A percentile compares a stretch with the other conserved stretches of the same genome.
Evolutionary conservation across 1,140 invertebrate genomes (phyloP).

Genomic region (Euura lappo): DNA sequence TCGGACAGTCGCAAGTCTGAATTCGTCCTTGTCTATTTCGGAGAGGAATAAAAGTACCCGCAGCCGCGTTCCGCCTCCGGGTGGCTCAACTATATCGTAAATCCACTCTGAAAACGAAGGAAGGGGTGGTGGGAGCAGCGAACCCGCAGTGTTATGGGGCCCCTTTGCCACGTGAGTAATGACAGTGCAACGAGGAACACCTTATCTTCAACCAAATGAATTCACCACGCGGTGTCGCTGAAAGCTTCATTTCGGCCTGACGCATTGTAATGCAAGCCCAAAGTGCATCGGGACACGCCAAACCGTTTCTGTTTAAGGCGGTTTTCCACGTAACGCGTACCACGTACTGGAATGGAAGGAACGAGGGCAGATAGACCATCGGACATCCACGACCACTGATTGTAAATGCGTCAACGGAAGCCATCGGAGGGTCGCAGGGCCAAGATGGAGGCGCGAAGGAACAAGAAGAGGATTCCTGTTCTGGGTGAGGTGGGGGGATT

Average conservation of each 20-base stretch:
- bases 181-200: background rate
- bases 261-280: conserved; percentile 44
- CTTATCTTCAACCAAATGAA: conserved; percentile 47
- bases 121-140: background rate
- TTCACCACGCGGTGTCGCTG: conserved; percentile 26
- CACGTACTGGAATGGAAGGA: background rate
- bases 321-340: background rate
- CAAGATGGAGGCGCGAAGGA: background rate
- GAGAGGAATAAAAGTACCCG: background rate
- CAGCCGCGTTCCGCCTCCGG: background rate
- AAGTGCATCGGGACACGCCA: conserved; percentile 49
- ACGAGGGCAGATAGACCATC: background rate
- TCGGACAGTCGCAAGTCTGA: background rate
- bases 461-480: background rate
- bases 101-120: background rate
- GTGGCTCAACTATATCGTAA: background rate
- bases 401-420: background rate
- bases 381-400: background rate
- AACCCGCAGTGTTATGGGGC: background rate
- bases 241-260: conserved; percentile 46
- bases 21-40: background rate
- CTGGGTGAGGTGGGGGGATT: background rate
- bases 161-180: background rate
- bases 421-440: background rate
- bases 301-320: background rate